Conservation (phyloP, 1,140 invertebrate species). For the Chymomyza costata region DNA sequence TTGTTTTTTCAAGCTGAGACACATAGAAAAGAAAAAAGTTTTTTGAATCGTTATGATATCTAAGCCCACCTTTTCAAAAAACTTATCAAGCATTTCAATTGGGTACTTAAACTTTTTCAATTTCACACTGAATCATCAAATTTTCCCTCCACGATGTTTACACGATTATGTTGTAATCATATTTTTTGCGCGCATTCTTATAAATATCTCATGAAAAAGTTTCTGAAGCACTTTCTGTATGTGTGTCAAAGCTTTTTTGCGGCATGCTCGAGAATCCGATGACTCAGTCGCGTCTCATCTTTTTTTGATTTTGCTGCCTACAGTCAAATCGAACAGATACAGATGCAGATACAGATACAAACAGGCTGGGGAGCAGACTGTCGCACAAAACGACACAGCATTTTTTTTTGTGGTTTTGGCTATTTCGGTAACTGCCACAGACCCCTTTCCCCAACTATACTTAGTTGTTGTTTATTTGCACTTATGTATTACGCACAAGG, state of each 20-base stretch:
- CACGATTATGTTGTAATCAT: constrained; percentile 8
- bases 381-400: too few species aligned
- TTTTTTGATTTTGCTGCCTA: too few species aligned
- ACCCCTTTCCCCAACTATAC: constrained; percentile 21
- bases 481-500: constrained; percentile 40
- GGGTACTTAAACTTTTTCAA: too few species aligned
- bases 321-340: constrained; percentile 1
- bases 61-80: too few species aligned
- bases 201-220: too few species aligned
- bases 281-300: constrained; percentile 19
- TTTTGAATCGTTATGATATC: too few species aligned
- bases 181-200: constrained; percentile 3
- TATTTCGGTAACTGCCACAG: constrained; percentile 44
- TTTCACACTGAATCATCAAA: too few species aligned
- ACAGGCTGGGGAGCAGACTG: too few species aligned
- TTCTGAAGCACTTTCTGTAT: constrained; percentile 8
- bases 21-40: too few species aligned
- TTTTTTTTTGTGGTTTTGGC: constrained; percentile 26
- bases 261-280: constrained; percentile 27
- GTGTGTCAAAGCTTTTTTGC: constrained; percentile 27
- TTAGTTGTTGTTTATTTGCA: constrained; percentile 26
- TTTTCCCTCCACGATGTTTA: too few species aligned
- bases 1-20: too few species aligned
- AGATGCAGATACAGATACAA: constrained; percentile 3
- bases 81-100: too few species aligned